Conservation (phyloP, 1,140 invertebrate species). For the Drosophila repletoides region DNA sequence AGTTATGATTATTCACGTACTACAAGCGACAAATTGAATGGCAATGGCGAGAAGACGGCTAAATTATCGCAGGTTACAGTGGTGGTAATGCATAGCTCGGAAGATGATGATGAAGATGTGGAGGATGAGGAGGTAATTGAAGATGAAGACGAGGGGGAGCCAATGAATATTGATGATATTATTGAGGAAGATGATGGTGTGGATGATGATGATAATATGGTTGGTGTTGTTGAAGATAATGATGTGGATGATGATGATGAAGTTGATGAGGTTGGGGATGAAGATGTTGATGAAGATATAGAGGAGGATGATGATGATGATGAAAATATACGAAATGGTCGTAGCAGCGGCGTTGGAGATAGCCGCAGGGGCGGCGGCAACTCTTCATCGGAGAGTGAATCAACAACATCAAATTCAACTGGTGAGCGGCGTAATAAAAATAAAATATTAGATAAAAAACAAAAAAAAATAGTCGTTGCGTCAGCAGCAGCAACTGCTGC, state of each 20-base stretch:
- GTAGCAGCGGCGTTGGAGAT: slow-evolving; percentile 22
- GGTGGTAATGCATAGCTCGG: slow-evolving; percentile 44
- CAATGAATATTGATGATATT: slow-evolving; percentile 56
- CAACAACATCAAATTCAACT: slow-evolving; percentile 64
- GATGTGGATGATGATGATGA: slow-evolving; percentile 13
- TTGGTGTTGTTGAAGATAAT: slow-evolving; percentile 33
- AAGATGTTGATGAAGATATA: neutral
- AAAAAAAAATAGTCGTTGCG: slow-evolving; percentile 27
- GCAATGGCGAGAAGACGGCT: slow-evolving; percentile 4
- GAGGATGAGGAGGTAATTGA: slow-evolving; percentile 10
- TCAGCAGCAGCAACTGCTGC: slow-evolving; percentile 37
- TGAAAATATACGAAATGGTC: neutral
- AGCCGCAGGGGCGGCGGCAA: slow-evolving; percentile 21
- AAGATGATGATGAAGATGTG: slow-evolving; percentile 17
- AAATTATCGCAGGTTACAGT: neutral
- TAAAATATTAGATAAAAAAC: slow-evolving; percentile 1
- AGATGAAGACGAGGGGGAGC: slow-evolving; percentile 13
- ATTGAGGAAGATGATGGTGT: slow-evolving; percentile 62
- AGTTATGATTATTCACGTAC: slow-evolving; percentile 16
- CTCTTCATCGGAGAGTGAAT: slow-evolving; percentile 64
- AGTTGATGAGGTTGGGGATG: neutral
- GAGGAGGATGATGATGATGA: slow-evolving; percentile 29
- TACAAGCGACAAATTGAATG: slow-evolving; percentile 15
- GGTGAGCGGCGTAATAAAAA: slow-evolving; percentile 63
- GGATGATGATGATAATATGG: slow-evolving; percentile 37